Evolutionary conservation across 2,113 vertebrate genomes (phyloP), one percentile per base, ranked within the genome.

Genomic region (Fregetta grallaria): DNA sequence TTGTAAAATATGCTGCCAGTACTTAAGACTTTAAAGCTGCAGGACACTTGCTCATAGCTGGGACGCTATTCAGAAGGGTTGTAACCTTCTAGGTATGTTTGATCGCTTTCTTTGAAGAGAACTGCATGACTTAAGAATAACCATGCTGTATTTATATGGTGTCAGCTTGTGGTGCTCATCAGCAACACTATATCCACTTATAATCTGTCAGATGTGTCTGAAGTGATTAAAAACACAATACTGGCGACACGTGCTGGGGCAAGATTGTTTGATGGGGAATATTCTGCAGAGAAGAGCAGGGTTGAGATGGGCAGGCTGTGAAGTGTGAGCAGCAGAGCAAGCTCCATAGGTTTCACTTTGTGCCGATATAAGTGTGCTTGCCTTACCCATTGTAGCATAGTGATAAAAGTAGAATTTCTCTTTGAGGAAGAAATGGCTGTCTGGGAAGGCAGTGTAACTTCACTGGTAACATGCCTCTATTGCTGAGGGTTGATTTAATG

Each of bases 341-440:
- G 52, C 65, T 73, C 80, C 30, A 3, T 11, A 30, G 63, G 40
- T 52, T 91, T 83, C 16, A 4, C 63, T 72, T 42, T 38, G n/a
- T 86, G 78, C 76, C 38, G 18, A 0, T 67, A 1, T 18, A 15
- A 49, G 21, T 21, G 15, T 34, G 17, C 25, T 94, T 81, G 29
- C 13, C 9, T 63, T 84, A 2, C 36, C 0, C 1, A 8, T 10
- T 77, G 34, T 12, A 61, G 29, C 0, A 0, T 7, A 25, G 68
- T 9, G 40, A 38, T 49, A 58, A 20, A 82, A 82, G 38, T 70
- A 40, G 50, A 55, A 49, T 19, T 56, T 22, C 58, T 47, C 50
- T 89, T 52, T 49, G 63, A 89, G 62, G 50, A 91, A 63, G 56
- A 90, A 75, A 82, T 29, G 30, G 32, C 62, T 17, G 59, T 58